phyloP scores from a whole-genome alignment of 2,113 vertebrate genomes.

The Nettapus auritus region DNA sequence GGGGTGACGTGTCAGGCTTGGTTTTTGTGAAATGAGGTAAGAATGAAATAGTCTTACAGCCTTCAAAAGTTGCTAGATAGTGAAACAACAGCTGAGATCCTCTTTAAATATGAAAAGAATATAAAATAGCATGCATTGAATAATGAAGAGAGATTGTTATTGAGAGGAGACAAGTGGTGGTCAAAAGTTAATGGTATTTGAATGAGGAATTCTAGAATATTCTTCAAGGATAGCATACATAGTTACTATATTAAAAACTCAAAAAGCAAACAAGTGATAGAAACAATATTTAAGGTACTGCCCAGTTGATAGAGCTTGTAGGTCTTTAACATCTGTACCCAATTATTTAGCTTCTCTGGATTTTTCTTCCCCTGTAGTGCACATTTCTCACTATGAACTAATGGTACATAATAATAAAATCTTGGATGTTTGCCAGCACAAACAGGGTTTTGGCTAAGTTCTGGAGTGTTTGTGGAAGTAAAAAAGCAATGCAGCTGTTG shows the following conservation, averaged over 20 bases:
- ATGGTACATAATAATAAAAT: slow-evolving; percentile 74
- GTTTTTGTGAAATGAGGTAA: neutral
- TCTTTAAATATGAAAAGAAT: slow-evolving; percentile 49
- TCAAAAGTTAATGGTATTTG: slow-evolving; percentile 29
- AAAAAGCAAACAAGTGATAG: slow-evolving; percentile 67
- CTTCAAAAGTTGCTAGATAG: neutral
- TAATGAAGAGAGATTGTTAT: neutral
- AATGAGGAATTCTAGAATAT: slow-evolving; percentile 33
- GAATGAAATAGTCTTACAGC: neutral
- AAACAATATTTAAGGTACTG: slow-evolving; percentile 50
- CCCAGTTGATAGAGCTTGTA: slow-evolving; percentile 38
- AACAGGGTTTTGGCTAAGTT: slow-evolving; percentile 71
- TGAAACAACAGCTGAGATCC: neutral
- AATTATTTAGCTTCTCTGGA: slow-evolving; percentile 57
- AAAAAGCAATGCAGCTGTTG: slow-evolving; percentile 75
- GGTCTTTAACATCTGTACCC: slow-evolving; percentile 72
- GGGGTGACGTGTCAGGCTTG: neutral
- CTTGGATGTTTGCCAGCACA: slow-evolving; percentile 68
- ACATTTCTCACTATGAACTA: slow-evolving; percentile 74
- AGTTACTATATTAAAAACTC: slow-evolving; percentile 65
- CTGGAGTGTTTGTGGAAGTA: slow-evolving; percentile 70
- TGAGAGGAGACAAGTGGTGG: slow-evolving; percentile 22
- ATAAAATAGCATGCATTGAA: neutral
- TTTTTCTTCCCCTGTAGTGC: slow-evolving; percentile 33
- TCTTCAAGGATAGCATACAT: slow-evolving; percentile 48